phyloP scores from a whole-genome alignment of 2,888 invertebrate species.

The Anorthoa munda region DNA sequence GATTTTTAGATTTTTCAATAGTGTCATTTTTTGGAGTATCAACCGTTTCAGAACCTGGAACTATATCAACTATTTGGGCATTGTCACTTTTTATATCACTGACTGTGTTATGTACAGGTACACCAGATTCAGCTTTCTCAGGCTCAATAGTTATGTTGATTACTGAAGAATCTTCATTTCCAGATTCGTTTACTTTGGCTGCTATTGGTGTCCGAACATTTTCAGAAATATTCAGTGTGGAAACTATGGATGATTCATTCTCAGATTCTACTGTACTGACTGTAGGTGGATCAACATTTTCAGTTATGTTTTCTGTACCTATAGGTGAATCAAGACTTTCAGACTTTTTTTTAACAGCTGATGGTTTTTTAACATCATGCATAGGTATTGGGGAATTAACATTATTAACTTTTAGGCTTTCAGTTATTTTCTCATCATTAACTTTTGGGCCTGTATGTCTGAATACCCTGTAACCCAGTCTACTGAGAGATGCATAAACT shows the following conservation, averaged over 20 bases:
- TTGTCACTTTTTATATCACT: constrained; percentile 8
- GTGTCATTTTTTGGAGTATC: neutral
- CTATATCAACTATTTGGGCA: neutral
- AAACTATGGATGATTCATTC: neutral
- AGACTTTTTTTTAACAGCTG: neutral
- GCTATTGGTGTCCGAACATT: neutral
- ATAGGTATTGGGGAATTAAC: neutral
- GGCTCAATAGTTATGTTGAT: neutral
- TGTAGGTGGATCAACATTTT: neutral
- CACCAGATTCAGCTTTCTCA: neutral
- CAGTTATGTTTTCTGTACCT: neutral
- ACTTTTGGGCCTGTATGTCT: constrained; percentile 76
- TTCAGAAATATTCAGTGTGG: neutral
- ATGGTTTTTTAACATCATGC: neutral
- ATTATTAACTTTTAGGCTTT: neutral
- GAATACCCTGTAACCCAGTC: constrained; percentile 90
- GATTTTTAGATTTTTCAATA: neutral
- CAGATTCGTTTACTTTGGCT: neutral
- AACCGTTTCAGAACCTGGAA: neutral
- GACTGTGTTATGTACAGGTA: neutral
- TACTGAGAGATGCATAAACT: constrained; percentile 91
- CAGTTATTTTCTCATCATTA: neutral
- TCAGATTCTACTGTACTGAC: neutral
- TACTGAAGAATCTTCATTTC: constrained; percentile 1
- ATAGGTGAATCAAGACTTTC: neutral